Base-by-base conservation (phyloP, 2,888 invertebrate species). In the Sarcophaga variegata region DNA sequence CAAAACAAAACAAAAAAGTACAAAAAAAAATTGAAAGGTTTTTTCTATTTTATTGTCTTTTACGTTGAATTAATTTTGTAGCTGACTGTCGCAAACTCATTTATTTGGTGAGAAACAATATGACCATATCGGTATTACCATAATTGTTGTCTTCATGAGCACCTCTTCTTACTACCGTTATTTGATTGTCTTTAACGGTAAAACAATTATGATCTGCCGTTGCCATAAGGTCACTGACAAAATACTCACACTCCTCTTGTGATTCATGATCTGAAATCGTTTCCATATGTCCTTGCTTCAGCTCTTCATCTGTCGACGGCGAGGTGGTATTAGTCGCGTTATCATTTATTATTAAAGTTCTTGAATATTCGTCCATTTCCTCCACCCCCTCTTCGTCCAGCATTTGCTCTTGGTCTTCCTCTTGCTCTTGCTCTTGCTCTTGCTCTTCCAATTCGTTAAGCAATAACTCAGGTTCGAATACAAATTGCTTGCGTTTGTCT, bases 21-120 rank as follows among this genome's bases (percentile, higher is more conserved):
- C 4, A 54, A 17, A 54, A 54, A 80, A 80, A 49, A 62, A 76
- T 64, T 77, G 70, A 80, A 76, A 71, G 49, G 45, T 76, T 81
- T 62, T 47, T 85, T 76, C 81, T 81, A 85, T 85, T 81, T 85
- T 81, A 81, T 85, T 80, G 80, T 81, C 80, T 85, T 85, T 85
- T 80, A 66, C 66, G 75, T 14, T 76, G 66, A 62, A 76, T 81
- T 71, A 62, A 66, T 83, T 62, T 25, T n/a, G 4, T 49, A 49
- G 60, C 27, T 62, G 66, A 60, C 27, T 22, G 22, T 37, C 8
- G 25, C 14, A 37, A 62, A 59, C 54, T 60, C 25, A 20, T 22
- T 88, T 89, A 90, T 76, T 89, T 83, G 25, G 88, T 88, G 72
- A 89, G 85, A 78, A 90, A 89, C 85, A 89, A 81, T 83, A 89